These are phyloP conservation scores for Amphiprion ocellaris DNA, from an alignment of 2,113 vertebrate species.

Conservation along the genomic window DNA sequence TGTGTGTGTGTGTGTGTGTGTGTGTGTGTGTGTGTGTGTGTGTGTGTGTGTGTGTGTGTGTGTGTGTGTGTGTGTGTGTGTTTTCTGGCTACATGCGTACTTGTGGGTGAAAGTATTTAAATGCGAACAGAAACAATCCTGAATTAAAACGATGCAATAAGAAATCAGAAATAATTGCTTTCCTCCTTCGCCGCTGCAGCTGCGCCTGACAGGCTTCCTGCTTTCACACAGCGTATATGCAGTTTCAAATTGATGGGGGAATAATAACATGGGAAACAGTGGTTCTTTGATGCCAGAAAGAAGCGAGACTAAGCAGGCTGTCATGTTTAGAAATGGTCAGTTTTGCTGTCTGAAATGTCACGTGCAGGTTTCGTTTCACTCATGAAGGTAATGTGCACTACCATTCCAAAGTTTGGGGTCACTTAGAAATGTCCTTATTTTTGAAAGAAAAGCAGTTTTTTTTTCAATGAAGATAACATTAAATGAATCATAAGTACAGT, in stretches of 20 bases:
- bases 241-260: background rate
- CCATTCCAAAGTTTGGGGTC: no score
- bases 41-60: background rate
- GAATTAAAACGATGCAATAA: background rate
- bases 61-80: background rate
- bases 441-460: no score
- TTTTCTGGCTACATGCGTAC: background rate
- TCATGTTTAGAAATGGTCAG: no score
- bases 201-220: background rate
- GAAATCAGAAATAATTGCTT: constrained; percentile 20
- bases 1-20: background rate
- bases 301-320: no score
- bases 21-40: background rate
- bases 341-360: no score
- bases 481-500: no score
- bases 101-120: constrained; percentile 1
- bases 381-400: no score
- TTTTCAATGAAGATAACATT: no score
- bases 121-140: background rate
- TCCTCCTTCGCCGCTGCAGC: background rate
- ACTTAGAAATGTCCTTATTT: no score
- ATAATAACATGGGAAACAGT: background rate
- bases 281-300: background rate
- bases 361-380: no score
- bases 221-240: constrained; percentile 11